Evolutionary conservation across 2,888 invertebrate species (phyloP).

Genomic region (Eupeodes luniger): DNA sequence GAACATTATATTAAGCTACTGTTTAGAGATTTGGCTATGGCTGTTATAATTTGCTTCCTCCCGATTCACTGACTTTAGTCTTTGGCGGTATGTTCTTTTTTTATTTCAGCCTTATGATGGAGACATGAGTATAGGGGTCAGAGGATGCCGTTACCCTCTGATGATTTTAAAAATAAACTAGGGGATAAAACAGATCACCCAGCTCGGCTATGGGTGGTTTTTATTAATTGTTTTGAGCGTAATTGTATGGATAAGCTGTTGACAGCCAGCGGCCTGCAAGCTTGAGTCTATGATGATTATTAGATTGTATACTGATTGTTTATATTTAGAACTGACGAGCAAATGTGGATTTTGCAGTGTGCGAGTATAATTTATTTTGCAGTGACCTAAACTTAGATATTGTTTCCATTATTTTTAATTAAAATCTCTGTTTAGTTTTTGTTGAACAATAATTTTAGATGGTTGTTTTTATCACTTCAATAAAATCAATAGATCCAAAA

Average conservation of each 20-base stretch:
- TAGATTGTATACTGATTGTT: conserved; percentile 54
- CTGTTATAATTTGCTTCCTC: conserved; percentile 22
- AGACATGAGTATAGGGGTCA: conserved; percentile 11
- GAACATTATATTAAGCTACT: conserved; percentile 48
- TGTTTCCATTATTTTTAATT: conserved; percentile 35
- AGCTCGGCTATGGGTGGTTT: background rate
- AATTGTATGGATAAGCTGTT: background rate
- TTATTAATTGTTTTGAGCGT: conserved; percentile 57
- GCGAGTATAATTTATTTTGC: background rate
- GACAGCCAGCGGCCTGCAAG: conserved; percentile 1
- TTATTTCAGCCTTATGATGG: conserved; percentile 6
- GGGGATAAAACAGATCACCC: conserved; percentile 31
- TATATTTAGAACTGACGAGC: conserved; percentile 68
- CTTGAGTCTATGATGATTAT: conserved; percentile 19
- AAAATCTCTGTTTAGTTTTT: conserved; percentile 14
- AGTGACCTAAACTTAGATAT: conserved; percentile 16
- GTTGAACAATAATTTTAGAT: background rate
- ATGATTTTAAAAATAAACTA: conserved; percentile 47
- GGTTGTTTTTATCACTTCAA: background rate
- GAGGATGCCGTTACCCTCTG: conserved; percentile 67
- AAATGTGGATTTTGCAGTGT: conserved; percentile 2
- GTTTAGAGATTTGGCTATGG: conserved; percentile 36
- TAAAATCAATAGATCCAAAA: background rate
- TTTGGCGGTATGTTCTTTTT: conserved; percentile 36
- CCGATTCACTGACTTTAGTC: conserved; percentile 44